Evolutionary conservation across 1,140 invertebrate species (phyloP), one percentile per base, ranked within the genome.

Genomic region (Procambarus clarkii): DNA sequence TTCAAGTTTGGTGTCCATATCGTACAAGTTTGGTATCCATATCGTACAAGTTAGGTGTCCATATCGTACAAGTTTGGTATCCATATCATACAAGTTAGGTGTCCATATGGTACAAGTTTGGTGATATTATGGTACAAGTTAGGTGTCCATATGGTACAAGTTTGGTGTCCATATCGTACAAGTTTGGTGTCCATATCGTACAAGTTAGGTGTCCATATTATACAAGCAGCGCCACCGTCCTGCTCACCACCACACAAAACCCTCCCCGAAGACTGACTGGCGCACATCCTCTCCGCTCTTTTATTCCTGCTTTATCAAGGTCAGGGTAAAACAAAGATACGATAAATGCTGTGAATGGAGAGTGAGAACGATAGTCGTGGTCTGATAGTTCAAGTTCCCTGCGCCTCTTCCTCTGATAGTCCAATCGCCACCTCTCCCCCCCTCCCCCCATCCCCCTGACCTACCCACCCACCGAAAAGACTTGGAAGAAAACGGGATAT

Each of bases 301-400:
- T 91, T 91, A 91, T 91, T 91, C 88, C 82, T 71, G 44, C 82
- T 85, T 85, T 91, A 91, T 91, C 88, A 85, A 91, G 88, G 88
- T 91, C 76, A 60, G 82, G 80, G 88, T 91, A 91, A 91, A 91
- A 91, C 88, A 91, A 91, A 91, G 88, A 91, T 91, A 91, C 86
- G 88, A 91, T 91, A 91, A 91, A 91, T 91, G 82, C 88, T 91
- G 86, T 85, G 86, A 91, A 91, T 91, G 88, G 88, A 79, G 76
- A 80, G 82, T 45, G 76, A 91, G 83, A 80, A 78, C 76, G 88
- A 91, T 91, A 91, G 88, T 79, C 81, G 21, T 44, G 45, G 54
- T 24, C 54, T 79, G 88, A 91, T 91, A 91, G 88, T 86, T 91
- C 88, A 91, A 91, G 88, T 91, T 82, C 88, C 83, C 60, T 46